Base-by-base conservation (phyloP, 2,113 vertebrate genomes). In the Procavia capensis region DNA sequence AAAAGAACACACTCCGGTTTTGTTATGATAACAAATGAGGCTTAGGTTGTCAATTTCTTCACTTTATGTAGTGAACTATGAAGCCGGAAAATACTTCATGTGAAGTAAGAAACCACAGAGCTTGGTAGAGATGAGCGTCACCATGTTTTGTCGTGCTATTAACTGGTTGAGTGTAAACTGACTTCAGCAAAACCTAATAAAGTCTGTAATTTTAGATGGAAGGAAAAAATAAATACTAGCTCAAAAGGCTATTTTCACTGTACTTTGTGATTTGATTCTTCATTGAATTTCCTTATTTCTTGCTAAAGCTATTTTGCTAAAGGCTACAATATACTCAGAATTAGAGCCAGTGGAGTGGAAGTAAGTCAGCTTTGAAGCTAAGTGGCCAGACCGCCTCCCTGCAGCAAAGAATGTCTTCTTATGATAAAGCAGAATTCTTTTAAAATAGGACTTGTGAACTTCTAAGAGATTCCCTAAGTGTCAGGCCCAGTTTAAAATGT, bases 281-380 rank as follows among this genome's bases (percentile, higher is more conserved):
- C 81, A 95, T 72, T 94, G 97, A 17, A 93, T 97, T 97, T 54
- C 59, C 86, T 95, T 97, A 95, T 97, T 87, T 98, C 95, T 98
- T 94, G 76, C 91, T 97, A 89, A 98, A 98, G 43, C 39, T 81
- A 88, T 98, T 98, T 98, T 96, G 93, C 90, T 89, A 85, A 78
- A 97, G 95, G 96, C 96, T 97, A 95, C 2, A 41, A 97, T 95
- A 98, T 96, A 96, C 84, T 93, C 25, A 36, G 95, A 97, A 98
- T 92, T 94, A 94, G 95, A 92, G 29, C 83, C 75, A 93, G 84
- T 88, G 75, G 63, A 95, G 78, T 92, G 93, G 88, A 97, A 97
- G 95, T 75, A 88, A 97, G 93, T 97, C 5, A 4, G 81, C 93
- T 96, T 96, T 96, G 90, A 96, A 96, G 90, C 92, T 90, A 90